phyloP scores from a whole-genome alignment of 2,113 vertebrate genomes.

The Oreochromis tanganicae region DNA sequence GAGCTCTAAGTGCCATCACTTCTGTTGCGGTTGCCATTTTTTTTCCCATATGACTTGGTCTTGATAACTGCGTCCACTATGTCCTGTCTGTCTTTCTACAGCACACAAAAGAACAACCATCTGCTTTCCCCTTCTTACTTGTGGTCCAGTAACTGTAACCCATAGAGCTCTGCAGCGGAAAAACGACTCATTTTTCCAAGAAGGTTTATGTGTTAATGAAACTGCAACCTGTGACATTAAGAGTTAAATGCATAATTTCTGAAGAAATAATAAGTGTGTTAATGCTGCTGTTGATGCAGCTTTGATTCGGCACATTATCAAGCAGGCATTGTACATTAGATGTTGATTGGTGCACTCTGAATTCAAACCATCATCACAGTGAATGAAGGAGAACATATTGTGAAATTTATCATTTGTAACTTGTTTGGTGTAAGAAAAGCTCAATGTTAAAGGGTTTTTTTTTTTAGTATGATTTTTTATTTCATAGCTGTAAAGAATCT shows the following conservation, averaged over 20 bases:
- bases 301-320: not conserved
- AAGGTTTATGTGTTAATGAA: not conserved
- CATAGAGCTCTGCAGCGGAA: not conserved
- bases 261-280: not conserved
- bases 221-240: not conserved
- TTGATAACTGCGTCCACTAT: conserved; percentile 19
- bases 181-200: not conserved
- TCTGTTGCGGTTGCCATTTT: conserved; percentile 42
- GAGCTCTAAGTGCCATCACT: conserved; percentile 27
- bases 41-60: conserved; percentile 11
- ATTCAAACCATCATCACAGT: not conserved
- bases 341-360: not conserved
- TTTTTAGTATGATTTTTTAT: not conserved
- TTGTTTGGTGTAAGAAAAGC: not conserved
- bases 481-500: not conserved
- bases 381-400: not conserved
- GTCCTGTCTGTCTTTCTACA: not conserved
- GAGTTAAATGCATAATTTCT: not conserved
- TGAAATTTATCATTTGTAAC: not conserved
- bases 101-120: conserved; percentile 3
- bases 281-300: not conserved
- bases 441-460: not conserved
- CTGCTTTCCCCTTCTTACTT: not conserved
- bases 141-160: not conserved
- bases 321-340: not conserved